Evolutionary conservation across 1,140 invertebrate species (phyloP), one percentile per base, ranked within the genome.

Genomic region (Neuroterus valhalla): DNA sequence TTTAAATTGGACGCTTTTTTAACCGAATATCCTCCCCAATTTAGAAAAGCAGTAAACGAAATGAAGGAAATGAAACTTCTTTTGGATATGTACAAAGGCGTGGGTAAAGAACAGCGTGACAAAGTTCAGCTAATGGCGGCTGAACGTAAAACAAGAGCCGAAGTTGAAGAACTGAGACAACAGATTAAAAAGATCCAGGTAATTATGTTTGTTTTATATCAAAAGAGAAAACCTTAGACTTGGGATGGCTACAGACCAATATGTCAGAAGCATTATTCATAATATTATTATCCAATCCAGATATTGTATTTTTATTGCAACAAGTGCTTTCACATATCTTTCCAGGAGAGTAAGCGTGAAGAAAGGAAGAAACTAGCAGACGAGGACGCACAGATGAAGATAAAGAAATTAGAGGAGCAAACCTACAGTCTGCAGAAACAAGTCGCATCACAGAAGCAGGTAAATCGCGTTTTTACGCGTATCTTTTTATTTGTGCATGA

Each of bases 21-120:
- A 38, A 10, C 5, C 31, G 10, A 23, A 55, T 15, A 31, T 62
- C 31, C 3, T 66, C 70, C 74, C 71, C 67, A 78, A 50, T 66
- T 23, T 83, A 98, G 96, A 87, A 98, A 98, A 92, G 95, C 97
- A 62, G 93, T 96, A 42, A 97, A 96, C 85, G 96, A 97, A 85
- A 96, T 96, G 87, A 96, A 96, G 85, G 96, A 97, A 89, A 93
- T 99, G 93, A 99, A 99, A 87, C 89, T 99, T 6, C 88, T 99
- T 6, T 90, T 99, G 75, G 98, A 99, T 85, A 98, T 98, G 96
- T 98, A 99, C 89, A 99, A 99, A 92, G 96, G 96, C 48, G 96
- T 97, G 19, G 96, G 96, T 52, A 99, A 99, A 90, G 98, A 99
- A 85, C 96, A 97, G 86, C 91, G 98, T 21, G 98, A 99, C 85